phyloP scores from a whole-genome alignment of 2,888 invertebrate genomes.

The Macrophya annulata region DNA sequence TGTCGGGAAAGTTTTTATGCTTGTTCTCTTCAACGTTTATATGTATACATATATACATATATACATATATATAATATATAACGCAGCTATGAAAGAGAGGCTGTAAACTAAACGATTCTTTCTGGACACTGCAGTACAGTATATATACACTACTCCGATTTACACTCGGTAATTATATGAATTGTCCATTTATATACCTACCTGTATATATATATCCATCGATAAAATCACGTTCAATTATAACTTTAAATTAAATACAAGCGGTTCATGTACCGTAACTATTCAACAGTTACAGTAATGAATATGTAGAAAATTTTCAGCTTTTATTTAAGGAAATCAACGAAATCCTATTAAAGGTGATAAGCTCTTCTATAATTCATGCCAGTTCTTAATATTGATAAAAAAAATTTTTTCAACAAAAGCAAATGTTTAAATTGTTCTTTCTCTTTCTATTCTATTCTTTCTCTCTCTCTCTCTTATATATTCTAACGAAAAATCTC shows the following conservation, averaged over 20 bases:
- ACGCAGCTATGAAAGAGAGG: background rate
- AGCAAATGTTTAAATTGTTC: background rate
- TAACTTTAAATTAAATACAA: constrained; percentile 16
- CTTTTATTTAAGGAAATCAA: background rate
- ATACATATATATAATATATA: too few relatives aligned
- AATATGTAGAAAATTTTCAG: background rate
- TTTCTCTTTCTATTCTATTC: background rate
- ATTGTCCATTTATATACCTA: background rate
- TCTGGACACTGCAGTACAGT: background rate
- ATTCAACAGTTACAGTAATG: background rate
- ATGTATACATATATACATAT: too few relatives aligned
- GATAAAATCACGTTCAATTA: background rate
- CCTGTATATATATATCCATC: background rate
- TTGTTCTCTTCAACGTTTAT: constrained; percentile 35
- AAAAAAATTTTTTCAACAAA: background rate
- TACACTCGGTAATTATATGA: background rate
- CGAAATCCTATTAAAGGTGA: background rate
- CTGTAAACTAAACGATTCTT: constrained; percentile 39
- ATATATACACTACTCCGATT: constrained; percentile 21
- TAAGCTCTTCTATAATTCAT: background rate
- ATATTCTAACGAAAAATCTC: background rate
- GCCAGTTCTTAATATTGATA: background rate
- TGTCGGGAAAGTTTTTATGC: constrained; percentile 51
- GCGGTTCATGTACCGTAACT: background rate
- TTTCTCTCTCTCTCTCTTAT: background rate